Base-by-base conservation (phyloP, 2,797 vertebrate genomes). In the Decapterus maruadsi region DNA sequence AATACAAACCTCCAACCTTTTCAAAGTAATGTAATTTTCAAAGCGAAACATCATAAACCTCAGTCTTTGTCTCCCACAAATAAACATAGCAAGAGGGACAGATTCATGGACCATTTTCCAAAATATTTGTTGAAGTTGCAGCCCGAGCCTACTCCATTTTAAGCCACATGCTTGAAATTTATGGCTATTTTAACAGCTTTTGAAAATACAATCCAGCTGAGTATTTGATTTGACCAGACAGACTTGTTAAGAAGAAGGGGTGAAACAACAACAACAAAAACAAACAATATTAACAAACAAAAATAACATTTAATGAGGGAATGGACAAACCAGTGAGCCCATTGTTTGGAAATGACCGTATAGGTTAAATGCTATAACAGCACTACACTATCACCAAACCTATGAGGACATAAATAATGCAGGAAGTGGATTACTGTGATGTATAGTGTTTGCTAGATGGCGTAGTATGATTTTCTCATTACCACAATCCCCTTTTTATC, bases 381-480 rank as follows among this genome's bases (percentile, higher is more conserved):
- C 64, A 46, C 34, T 29, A 42, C 26, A 46, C 63, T 75, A 63
- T 72, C 60, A 42, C 56, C 29, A 26, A 50, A 45, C 58, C 72
- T 34, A 48, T 50, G 38, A 40, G 42, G 55, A 19, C 42, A 70
- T 83, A 31, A 82, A 78, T 81, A 70, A 90, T 80, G 58, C 72
- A 84, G 42, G 31, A 63, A 55, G 45, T 65, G 65, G 68, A 80
- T 77, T 51, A 63, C 31, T 81, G 20, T 80, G 77, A 68, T 17
- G 0, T 55, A 65, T 59, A 50, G 14, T 56, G 68, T 69, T 76
- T 74, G 26, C 67, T 81, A n/a, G 56, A 8, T 71, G 8, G 40
- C 53, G 59, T 58, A 67, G 40, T 68, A 57, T 68, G 72, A 75
- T 67, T 83, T 77, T 80, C 63, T 77, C 53, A 87, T 87, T 78